These are phyloP conservation scores for Drosophila nigromelanica DNA, from an alignment of 1,140 invertebrate genomes.

Conservation along the genomic window DNA sequence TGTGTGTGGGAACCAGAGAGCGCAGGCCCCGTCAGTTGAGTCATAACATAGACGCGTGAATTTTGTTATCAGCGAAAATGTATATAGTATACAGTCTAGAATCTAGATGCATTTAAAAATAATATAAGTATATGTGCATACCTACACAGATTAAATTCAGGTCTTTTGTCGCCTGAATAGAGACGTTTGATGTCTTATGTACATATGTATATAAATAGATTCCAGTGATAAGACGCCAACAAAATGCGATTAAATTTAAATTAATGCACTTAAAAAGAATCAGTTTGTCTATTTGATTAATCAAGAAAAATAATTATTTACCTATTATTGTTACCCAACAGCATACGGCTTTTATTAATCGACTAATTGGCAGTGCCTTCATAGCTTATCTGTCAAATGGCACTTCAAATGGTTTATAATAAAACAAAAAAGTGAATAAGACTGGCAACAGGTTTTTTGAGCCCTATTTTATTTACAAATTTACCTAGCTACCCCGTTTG, in stretches of 20 bases:
- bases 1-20: slow-evolving; percentile 34
- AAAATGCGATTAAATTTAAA: slow-evolving; percentile 10
- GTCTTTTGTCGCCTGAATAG: slow-evolving; percentile 40
- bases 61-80: slow-evolving; percentile 27
- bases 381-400: slow-evolving; percentile 4
- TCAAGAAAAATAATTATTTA: slow-evolving; percentile 7
- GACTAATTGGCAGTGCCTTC: background rate
- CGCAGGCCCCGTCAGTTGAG: slow-evolving; percentile 33
- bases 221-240: slow-evolving; percentile 31
- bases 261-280: slow-evolving; percentile 12
- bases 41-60: slow-evolving; percentile 59
- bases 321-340: slow-evolving; percentile 46
- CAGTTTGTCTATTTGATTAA: slow-evolving; percentile 16
- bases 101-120: slow-evolving; percentile 32
- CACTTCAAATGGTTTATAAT: slow-evolving; percentile 40
- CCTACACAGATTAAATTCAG: slow-evolving; percentile 9
- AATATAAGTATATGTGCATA: background rate
- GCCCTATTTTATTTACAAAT: slow-evolving; percentile 49
- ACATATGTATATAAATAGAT: slow-evolving; percentile 34
- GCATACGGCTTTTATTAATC: too few relatives aligned
- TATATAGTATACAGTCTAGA: background rate
- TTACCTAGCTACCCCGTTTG: slow-evolving; percentile 9
- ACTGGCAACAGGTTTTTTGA: slow-evolving; percentile 12
- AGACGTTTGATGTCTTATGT: slow-evolving; percentile 15
- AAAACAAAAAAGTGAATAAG: slow-evolving; percentile 8